phyloP scores from a whole-genome alignment of 2,797 vertebrate species.

The Pelochelys cantorii region DNA sequence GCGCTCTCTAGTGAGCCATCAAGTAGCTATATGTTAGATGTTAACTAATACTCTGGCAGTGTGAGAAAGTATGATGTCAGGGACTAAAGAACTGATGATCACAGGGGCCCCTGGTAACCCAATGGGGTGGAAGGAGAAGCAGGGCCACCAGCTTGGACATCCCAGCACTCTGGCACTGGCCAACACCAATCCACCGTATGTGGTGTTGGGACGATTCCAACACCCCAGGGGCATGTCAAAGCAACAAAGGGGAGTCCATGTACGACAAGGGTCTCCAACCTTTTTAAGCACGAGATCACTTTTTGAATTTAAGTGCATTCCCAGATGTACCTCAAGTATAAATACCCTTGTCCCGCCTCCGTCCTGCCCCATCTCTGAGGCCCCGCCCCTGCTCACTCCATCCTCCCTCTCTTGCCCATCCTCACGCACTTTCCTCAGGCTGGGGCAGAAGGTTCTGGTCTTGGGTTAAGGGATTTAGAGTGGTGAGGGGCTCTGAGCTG shows the following conservation, averaged over 20 bases:
- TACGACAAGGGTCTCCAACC: background rate
- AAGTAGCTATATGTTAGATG: background rate
- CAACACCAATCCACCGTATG: fast-evolving
- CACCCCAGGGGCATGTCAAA: background rate
- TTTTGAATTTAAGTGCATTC: too few relatives aligned
- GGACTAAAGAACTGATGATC: background rate
- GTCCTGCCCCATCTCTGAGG: too few relatives aligned
- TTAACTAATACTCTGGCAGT: background rate
- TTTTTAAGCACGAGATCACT: too few relatives aligned
- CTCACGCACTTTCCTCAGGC: too few relatives aligned
- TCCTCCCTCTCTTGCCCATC: too few relatives aligned
- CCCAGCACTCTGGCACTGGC: background rate
- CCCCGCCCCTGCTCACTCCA: too few relatives aligned
- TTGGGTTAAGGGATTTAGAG: too few relatives aligned
- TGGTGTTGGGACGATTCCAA: background rate
- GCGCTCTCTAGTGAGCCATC: background rate
- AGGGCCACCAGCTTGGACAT: background rate
- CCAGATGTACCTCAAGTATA: too few relatives aligned
- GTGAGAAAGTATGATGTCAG: background rate
- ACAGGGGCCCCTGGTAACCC: background rate
- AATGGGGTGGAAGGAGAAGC: background rate
- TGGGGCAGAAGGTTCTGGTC: too few relatives aligned
- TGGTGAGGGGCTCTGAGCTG: too few relatives aligned
- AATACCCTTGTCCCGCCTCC: too few relatives aligned
- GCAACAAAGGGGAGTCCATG: background rate